A percentile compares a stretch with the other conserved stretches of the same genome.
phyloP scores from a whole-genome alignment of 2,113 vertebrate genomes.

The Ammodytes marinus region DNA sequence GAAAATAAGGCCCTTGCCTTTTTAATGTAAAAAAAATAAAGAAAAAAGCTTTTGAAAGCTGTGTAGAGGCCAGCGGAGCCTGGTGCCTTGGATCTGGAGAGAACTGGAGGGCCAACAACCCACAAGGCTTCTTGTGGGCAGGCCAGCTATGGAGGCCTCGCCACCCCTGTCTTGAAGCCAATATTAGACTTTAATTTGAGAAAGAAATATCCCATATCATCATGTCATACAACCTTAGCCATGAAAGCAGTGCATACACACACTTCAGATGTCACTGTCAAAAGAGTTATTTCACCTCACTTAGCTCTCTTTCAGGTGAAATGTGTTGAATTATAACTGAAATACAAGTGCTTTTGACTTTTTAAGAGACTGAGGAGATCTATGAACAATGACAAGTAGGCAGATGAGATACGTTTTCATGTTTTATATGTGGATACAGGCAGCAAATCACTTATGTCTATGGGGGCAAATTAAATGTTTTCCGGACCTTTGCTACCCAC shows the following conservation, averaged over 20 bases:
- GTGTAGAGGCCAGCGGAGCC: conserved; percentile 47
- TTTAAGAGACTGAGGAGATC: conserved; percentile 9
- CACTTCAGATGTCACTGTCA: not conserved
- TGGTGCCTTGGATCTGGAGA: not conserved
- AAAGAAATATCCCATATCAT: conserved; percentile 1
- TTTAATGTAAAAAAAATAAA: conserved; percentile 60
- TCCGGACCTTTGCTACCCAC: conserved; percentile 9
- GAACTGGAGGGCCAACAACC: conserved; percentile 3
- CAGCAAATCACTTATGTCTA: conserved; percentile 44
- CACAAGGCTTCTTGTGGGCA: conserved; percentile 20
- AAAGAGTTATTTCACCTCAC: conserved; percentile 35
- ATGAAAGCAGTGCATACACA: conserved; percentile 6
- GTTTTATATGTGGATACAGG: conserved; percentile 29
- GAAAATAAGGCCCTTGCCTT: conserved; percentile 37
- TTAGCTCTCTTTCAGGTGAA: conserved; percentile 40
- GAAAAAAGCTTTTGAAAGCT: conserved; percentile 11
- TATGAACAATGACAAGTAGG: conserved; percentile 26
- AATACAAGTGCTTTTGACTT: conserved; percentile 9
- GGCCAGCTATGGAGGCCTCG: not conserved
- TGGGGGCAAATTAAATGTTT: conserved; percentile 32
- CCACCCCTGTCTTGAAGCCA: conserved; percentile 3
- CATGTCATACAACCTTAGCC: not conserved
- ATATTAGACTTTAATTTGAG: not conserved
- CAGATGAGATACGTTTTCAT: conserved; percentile 18
- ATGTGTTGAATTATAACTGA: conserved; percentile 39